Base-by-base conservation (phyloP, 2,113 vertebrate genomes). In the Dascyllus trimaculatus region DNA sequence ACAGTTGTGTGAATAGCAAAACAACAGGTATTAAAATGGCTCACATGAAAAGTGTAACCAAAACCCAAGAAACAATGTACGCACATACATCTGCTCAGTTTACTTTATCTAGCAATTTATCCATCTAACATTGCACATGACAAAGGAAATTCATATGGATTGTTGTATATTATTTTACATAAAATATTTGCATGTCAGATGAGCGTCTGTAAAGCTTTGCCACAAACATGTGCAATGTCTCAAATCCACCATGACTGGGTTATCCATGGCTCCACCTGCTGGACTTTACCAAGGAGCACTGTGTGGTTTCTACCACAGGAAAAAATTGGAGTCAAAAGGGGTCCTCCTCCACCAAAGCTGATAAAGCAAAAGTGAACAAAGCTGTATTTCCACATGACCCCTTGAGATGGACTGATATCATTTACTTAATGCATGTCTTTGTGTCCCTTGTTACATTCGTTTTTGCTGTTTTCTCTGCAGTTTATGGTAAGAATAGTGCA, bases 181-280 rank as follows among this genome's bases (percentile, higher is more conserved):
- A 38, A 24, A 64, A 61, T 32, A 13, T 40, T 0, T 46, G 17
- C 3, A 17, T 35, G 13, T 29, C 10, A 53, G n/a, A 26, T 25
- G 10, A 32, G 2, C 8, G 9, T 43, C 59, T 40, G 10, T 46
- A 21, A 64, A 35, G 21, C 45, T 53, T 75, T 62, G n/a, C 15
- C 22, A 84, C 11, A 51, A 67, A 66, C 22, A 52, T 6, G 13
- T 53, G 19, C 38, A 38, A 18, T 46, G 51, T 66, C 11, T 25
- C 11, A 11, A 18, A n/a, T 29, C n/a, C 56, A 53, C n/a, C 19
- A 52, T 57, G 49, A 46, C 25, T 1, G 14, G 5, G 3, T 2
- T 51, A 63, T 58, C 59, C 10, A 66, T 68, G 22, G 80, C 88
- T 59, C 88, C 84, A 81, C 80, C 90, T 91, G 80, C 82, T 89